Evolutionary conservation across 2,113 vertebrate species (phyloP), one percentile per base, ranked within the genome.

Genomic region (Castor canadensis): DNA sequence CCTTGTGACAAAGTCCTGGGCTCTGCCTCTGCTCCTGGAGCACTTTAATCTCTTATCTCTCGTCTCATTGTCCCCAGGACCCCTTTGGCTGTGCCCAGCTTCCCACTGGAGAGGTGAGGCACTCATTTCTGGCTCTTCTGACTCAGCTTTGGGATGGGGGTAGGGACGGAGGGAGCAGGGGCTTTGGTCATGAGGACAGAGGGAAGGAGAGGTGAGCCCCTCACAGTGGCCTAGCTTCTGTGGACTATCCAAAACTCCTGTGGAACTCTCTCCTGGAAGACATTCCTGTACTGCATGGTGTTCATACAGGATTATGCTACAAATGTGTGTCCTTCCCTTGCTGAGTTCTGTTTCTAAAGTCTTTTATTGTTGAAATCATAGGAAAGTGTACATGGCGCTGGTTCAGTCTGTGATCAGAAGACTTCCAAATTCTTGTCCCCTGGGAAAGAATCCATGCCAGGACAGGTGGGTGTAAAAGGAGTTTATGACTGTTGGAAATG

Each of bases 41-140:
- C 13, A 16, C 17, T 20, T 58, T 17, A 9, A 11, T 49, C 66
- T 66, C 67, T 45, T 38, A 0, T 26, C 64, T 19, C 7, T 30
- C 30, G 32, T 16, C 5, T 28, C 3, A 4, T 4, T 10, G 22
- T 7, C 9, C 12, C 38, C 11, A 3, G 13, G 30, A 20, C 26
- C 26, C 5, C 19, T 35, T 71, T 6, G 0, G 11, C 38, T 17
- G 11, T 17, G 32, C 38, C 60, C 72, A 38, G 22, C 45, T 38
- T 84, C 71, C 49, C 30, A 17, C 87, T 62, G n/a, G 76, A 67
- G 16, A 75, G 71, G 15, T 38, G 19, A 56, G 69, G 17, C 49
- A 2, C 54, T 58, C 40, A 11, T 10, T 38, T 75, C 60, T 17
- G 13, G n/a, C 30, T 35, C 47, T n/a, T 52, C 54, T 22, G 20